Evolutionary conservation across 2,888 invertebrate genomes (phyloP).

Genomic region (Ectemnius continuus): DNA sequence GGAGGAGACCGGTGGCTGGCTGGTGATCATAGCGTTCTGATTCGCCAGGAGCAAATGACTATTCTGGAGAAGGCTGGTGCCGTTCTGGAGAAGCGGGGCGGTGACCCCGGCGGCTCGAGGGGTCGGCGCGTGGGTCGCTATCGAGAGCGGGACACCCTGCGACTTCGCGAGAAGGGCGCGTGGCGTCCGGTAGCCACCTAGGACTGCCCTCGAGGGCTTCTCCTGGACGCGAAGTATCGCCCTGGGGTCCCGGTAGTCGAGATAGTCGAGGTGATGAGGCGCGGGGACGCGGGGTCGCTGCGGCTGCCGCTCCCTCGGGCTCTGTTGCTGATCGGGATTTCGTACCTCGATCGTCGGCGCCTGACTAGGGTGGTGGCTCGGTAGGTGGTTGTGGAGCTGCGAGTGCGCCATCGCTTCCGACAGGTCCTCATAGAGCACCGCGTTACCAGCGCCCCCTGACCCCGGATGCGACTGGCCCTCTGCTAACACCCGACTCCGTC

Average conservation of each 20-base stretch:
- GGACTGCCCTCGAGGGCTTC: constrained; percentile 72
- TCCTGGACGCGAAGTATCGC: constrained; percentile 72
- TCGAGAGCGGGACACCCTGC: constrained; percentile 66
- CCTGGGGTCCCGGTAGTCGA: constrained; percentile 76
- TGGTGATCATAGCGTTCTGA: constrained; percentile 63
- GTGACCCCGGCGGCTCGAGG: constrained; percentile 27
- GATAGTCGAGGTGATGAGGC: constrained; percentile 75
- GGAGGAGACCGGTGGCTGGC: constrained; percentile 26
- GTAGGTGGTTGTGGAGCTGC: constrained; percentile 74
- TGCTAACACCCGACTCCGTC: constrained; percentile 71
- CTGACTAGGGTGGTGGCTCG: constrained; percentile 61
- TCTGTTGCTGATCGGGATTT: constrained; percentile 68
- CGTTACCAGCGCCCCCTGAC: constrained; percentile 75
- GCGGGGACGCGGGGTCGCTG: constrained; percentile 57
- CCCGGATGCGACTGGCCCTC: constrained; percentile 76
- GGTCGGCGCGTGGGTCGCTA: constrained; percentile 60
- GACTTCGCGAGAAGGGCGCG: constrained; percentile 70
- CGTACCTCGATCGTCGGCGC: constrained; percentile 76
- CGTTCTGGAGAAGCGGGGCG: constrained; percentile 48
- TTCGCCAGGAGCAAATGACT: constrained; percentile 57
- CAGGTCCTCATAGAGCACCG: constrained; percentile 89
- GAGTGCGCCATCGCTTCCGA: constrained; percentile 83
- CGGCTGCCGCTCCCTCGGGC: constrained; percentile 62
- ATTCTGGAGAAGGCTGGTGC: constrained; percentile 44
- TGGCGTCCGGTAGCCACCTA: constrained; percentile 73